Evolutionary conservation across 2,888 invertebrate species (phyloP), one percentile per base, ranked within the genome.

Genomic region (Amorpha juglandis): DNA sequence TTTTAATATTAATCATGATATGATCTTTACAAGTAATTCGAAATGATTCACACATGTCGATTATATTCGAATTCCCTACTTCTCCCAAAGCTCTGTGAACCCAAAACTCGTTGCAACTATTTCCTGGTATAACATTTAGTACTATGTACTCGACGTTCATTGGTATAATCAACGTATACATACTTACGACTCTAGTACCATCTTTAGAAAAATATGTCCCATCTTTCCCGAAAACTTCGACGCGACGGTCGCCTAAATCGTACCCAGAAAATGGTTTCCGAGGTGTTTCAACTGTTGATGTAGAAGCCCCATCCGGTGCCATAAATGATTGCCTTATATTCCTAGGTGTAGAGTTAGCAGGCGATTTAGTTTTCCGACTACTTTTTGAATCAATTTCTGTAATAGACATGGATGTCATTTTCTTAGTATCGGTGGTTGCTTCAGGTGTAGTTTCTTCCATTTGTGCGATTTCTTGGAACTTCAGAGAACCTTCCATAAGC

Each of bases 221-320:
- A 75, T 91, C 87, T 82, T 88, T 90, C 12, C 93, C 93, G 71
- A 92, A 89, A 19, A 88, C 84, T 82, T 92, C 91, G 1, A 92
- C 86, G 75, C 93, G 83, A 75, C 92, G 80, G 35, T 92, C 84
- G 33, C 90, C 86, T 70, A 93, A 83, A 76, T 91, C 79, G 70
- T 92, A 93, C 2, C 90, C 92, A 48, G 78, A 76, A 78, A 91
- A 91, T 14, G 83, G 83, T 72, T 90, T 91, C 38, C 69, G 72
- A 1, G 69, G 74, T 35, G 75, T 72, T 63, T 70, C 63, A 19
- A 73, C 8, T 21, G 78, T 75, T n/a, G 63, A 62, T 9, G 71
- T 68, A 11, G 74, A 74, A 16, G 69, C 70, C 16, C 64, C 16
- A 6, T 42, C 45, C 42, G 69, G 16, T n/a, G 66, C 69, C 9